Evolutionary conservation across 2,797 vertebrate genomes (phyloP).

Genomic region (Argentina silus): DNA sequence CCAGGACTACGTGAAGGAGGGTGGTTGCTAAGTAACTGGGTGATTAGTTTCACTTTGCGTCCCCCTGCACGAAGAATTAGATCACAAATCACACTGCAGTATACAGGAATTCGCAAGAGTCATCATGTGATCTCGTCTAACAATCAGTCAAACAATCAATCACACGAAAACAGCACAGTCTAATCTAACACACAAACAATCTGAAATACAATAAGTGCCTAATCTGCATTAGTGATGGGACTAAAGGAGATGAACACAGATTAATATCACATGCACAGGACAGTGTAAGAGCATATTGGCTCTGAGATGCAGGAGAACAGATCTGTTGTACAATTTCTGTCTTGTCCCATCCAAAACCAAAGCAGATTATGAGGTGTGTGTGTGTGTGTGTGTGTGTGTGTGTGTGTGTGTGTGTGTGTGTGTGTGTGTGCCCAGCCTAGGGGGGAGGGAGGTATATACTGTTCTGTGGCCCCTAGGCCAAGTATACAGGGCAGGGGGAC

Average conservation of each 20-base stretch:
- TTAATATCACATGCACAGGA: slow-evolving; percentile 63
- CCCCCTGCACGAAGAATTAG: slow-evolving; percentile 65
- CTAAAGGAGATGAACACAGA: slow-evolving; percentile 48
- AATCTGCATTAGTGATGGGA: slow-evolving; percentile 43
- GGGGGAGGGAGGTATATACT: not conserved
- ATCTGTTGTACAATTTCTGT: not conserved
- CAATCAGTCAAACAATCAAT: slow-evolving; percentile 42
- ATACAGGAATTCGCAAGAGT: slow-evolving; percentile 53
- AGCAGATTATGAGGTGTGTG: slow-evolving; percentile 21
- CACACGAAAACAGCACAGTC: slow-evolving; percentile 45
- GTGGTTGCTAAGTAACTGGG: slow-evolving; percentile 70
- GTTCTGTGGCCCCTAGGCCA: not conserved
- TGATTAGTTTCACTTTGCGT: slow-evolving; percentile 58
- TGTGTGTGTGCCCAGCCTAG: no score
- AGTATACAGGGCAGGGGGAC: not conserved
- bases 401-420: not conserved
- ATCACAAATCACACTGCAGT: slow-evolving; percentile 59
- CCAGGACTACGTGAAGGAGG: slow-evolving; percentile 49
- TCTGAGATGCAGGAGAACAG: slow-evolving; percentile 22
- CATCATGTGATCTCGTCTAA: slow-evolving; percentile 44
- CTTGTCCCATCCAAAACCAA: not conserved
- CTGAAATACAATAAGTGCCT: slow-evolving; percentile 8
- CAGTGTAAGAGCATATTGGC: slow-evolving; percentile 43
- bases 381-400: slow-evolving; percentile 18
- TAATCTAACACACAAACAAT: slow-evolving; percentile 28